Evolutionary conservation across 2,888 invertebrate species (phyloP), one percentile per base, ranked within the genome.

Genomic region (Byasa hedistus): DNA sequence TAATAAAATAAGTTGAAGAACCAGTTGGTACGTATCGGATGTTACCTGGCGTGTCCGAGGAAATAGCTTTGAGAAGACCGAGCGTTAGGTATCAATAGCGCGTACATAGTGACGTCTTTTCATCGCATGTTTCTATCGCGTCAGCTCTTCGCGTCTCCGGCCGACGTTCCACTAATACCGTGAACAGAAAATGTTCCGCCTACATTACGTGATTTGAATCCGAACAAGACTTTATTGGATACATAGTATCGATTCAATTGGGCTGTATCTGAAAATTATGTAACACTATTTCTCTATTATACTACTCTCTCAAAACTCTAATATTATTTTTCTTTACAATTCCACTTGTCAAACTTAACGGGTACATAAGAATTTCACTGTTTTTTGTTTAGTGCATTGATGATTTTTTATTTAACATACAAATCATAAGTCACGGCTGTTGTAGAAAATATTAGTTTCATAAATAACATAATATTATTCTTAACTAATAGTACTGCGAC

Each of bases 181-280:
- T 56, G 66, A 60, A 63, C 59, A 63, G 59, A 67, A 66, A 67
- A 56, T 63, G 66, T 63, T 61, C 62, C 32, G 55, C 44, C 62
- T 1, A 63, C 56, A 63, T 56, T 67, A 67, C 66, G 63, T 67
- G 66, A 67, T 67, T 67, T 59, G 66, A 67, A 67, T 67, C 51
- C 51, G 55, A 48, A 59, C 63, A 61, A 19, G 48, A 7, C 55
- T 24, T 63, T 51, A 63, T 66, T 59, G 56, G 55, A 63, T 67
- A 60, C 59, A 56, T 54, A 55, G 58, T 56, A 59, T 51, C 51
- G 22, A 63, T 32, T 54, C 61, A 61, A 61, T 24, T 58, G 24
- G 23, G 51, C 27, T 63, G 57, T 57, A 63, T 63, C 62, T 23
- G 44, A 55, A 48, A 48, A 51, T 12, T 17, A 51, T 17, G 22